These are phyloP conservation scores for Colostygia pectinataria DNA, from an alignment of 2,888 invertebrate genomes.

Conservation along the genomic window DNA sequence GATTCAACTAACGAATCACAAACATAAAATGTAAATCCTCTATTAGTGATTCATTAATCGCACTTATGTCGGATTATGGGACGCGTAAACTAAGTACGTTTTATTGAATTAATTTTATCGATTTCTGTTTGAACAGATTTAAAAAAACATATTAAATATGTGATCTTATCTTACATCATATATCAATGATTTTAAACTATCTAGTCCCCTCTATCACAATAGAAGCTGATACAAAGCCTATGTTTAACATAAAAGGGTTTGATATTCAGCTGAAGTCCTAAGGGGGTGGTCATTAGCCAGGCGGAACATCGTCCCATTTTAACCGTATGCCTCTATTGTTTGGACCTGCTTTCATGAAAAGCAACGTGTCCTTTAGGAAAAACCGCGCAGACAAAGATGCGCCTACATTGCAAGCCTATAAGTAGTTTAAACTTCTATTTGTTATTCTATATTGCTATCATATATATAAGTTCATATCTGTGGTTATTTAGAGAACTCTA, in stretches of 20 bases:
- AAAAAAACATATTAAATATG: too few species aligned
- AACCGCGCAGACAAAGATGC: not conserved
- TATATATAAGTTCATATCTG: too few species aligned
- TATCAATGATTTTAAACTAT: too few species aligned
- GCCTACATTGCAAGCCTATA: too few species aligned
- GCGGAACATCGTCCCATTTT: constrained; percentile 19
- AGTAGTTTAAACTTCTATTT: too few species aligned
- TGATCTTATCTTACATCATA: too few species aligned
- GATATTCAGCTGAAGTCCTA: constrained; percentile 21
- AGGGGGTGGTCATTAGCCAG: constrained; percentile 24
- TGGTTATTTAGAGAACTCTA: too few species aligned
- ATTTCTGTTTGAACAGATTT: too few species aligned
- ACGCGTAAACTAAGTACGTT: too few species aligned
- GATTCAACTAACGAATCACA: constrained; percentile 49
- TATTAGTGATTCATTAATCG: constrained; percentile 15
- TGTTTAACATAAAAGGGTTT: constrained; percentile 13
- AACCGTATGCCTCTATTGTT: constrained; percentile 26
- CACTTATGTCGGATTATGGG: not conserved
- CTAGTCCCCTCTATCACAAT: too few species aligned
- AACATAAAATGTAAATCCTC: constrained; percentile 29
- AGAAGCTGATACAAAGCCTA: not conserved
- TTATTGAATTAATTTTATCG: too few species aligned
- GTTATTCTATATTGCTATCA: too few species aligned
- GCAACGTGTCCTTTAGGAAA: constrained; percentile 13
- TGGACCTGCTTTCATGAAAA: constrained; percentile 23